Percentiles rank a stretch among this genome's conserved stretches.
phyloP scores from a whole-genome alignment of 2,113 vertebrate species.

The Barbus barbus region DNA sequence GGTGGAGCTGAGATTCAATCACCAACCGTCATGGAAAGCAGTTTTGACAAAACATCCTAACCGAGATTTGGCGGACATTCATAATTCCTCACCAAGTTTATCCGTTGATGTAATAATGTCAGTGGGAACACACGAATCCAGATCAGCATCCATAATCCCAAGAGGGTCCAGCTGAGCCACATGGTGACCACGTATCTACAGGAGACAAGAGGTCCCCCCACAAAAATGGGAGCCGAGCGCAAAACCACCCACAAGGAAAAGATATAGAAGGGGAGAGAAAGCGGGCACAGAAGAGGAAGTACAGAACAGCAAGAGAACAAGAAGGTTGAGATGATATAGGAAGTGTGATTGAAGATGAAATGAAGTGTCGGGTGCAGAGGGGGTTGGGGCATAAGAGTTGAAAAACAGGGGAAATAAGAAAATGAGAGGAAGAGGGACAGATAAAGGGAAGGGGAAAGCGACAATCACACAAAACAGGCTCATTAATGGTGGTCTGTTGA shows the following conservation, averaged over 20 bases:
- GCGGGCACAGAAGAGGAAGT: background rate
- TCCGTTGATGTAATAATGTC: conserved; percentile 98
- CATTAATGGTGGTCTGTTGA: conserved; percentile 71
- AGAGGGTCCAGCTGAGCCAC: conserved; percentile 99
- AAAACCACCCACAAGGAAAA: conserved; percentile 41
- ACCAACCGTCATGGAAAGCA: conserved; percentile 4
- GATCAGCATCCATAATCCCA: conserved; percentile 99
- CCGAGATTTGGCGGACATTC: background rate
- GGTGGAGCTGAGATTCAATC: background rate
- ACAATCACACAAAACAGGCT: conserved; percentile 68
- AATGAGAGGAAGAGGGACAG: background rate
- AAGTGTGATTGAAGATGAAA: conserved; percentile 16
- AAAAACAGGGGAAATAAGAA: background rate
- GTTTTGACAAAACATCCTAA: background rate
- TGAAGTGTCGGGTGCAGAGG: background rate
- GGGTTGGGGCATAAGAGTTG: too few relatives aligned
- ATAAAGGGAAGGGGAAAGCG: conserved; percentile 64
- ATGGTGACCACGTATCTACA: conserved; percentile 99
- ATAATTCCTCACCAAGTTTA: conserved; percentile 96
- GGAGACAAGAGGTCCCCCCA: conserved; percentile 45
- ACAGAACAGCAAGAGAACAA: background rate
- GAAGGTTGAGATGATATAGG: conserved; percentile 22
- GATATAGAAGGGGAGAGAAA: background rate
- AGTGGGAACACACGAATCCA: conserved; percentile 95
- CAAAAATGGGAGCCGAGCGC: conserved; percentile 2